Evolutionary conservation across 2,888 invertebrate species (phyloP), one percentile per base, ranked within the genome.

Genomic region (Frankliniella intonsa): DNA sequence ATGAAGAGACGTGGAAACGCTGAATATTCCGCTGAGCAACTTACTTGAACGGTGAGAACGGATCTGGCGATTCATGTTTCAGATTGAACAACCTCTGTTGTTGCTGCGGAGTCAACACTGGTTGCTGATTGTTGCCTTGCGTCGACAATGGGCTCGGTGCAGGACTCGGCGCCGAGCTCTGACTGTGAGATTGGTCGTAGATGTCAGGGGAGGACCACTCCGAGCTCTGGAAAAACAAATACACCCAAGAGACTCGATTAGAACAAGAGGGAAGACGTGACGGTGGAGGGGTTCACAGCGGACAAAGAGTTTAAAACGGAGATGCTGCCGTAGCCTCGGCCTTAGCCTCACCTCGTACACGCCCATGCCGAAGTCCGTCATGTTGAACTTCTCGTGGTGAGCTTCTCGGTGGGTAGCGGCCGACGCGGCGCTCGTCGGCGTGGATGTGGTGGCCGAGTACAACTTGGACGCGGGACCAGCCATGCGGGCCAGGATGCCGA

Each of bases 131-230:
- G n/a, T n/a, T n/a, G n/a, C n/a, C n/a, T 11, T 69, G 69, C 9
- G 69, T n/a, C 65, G 65, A 22, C 22, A 76, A 25, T 25, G 69
- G 69, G 25, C 69, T 76, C 2, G 22, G 22, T 8, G 25, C 69
- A 12, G 83, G 25, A 19, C 85, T 85, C 62, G 81, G 82, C 50
- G 83, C 80, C 27, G 82, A 83, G 81, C 82, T 84, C 82, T 85
- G 85, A 81, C 85, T 84, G 49, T 84, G 84, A 50, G 84, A 85
- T n/a, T 86, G 86, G 8, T 87, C 86, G 25, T 86, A 86, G 25
- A 85, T 10, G 50, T 83, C 51, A 3, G 84, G 82, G 10, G 69
- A 76, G 22, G 69, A 76, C 69, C 69, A 76, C 25, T 76, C 69
- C 5, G 69, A 76, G 69, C 69, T 76, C 69, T 76, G 25, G 10